phyloP scores from a whole-genome alignment of 2,113 vertebrate species.

The Prionailurus bengalensis region DNA sequence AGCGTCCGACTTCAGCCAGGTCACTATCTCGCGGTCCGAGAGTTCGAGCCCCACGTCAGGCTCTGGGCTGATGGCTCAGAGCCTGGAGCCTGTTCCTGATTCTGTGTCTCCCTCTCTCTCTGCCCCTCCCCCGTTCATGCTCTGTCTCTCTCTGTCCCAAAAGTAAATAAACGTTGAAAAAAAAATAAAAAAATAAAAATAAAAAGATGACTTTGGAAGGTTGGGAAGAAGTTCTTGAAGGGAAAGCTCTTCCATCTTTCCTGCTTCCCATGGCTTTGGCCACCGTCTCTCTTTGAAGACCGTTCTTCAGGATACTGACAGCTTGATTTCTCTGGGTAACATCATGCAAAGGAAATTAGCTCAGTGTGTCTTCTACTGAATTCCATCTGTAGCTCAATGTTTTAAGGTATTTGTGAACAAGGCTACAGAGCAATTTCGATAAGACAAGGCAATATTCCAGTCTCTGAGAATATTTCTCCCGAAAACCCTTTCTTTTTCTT shows the following conservation, averaged over 20 bases:
- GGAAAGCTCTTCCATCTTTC: constrained; percentile 27
- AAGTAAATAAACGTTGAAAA: no score
- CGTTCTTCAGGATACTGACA: constrained; percentile 74
- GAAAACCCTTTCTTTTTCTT: constrained; percentile 53
- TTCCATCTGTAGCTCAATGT: constrained; percentile 82
- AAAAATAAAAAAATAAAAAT: no score
- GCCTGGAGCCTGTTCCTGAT: no score
- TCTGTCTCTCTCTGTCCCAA: no score
- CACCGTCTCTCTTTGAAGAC: constrained; percentile 4
- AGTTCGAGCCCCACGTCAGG: no score
- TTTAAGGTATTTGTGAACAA: constrained; percentile 66
- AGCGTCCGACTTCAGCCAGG: no score
- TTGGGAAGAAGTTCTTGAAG: neutral
- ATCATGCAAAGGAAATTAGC: constrained; percentile 82
- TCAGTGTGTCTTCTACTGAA: constrained; percentile 75
- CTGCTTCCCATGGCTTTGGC: constrained; percentile 70
- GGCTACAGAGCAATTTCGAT: constrained; percentile 54
- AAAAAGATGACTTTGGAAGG: constrained; percentile 66
- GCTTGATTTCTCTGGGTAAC: constrained; percentile 81
- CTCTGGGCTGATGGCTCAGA: no score
- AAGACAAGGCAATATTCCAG: constrained; percentile 60
- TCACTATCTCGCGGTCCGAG: no score
- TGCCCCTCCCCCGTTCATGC: no score
- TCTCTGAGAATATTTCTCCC: constrained; percentile 75
- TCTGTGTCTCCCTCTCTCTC: no score